Conservation (phyloP, 2,888 invertebrate genomes). For the Emesis furor region DNA sequence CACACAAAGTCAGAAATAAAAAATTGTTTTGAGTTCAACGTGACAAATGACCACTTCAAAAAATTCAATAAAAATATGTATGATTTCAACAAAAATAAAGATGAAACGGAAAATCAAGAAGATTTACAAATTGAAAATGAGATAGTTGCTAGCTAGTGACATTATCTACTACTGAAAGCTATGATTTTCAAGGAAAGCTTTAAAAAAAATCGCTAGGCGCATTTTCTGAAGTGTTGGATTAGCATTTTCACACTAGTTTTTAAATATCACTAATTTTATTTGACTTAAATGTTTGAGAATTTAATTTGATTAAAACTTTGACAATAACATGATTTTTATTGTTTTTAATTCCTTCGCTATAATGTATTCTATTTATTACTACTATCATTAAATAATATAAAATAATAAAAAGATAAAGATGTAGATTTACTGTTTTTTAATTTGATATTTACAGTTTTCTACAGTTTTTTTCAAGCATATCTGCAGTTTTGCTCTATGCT, state of each 20-base stretch:
- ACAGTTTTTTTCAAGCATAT: too few species aligned
- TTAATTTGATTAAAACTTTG: conserved; percentile 5
- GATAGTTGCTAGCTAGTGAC: conserved; percentile 4
- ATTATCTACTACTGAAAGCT: too few species aligned
- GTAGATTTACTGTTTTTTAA: too few species aligned
- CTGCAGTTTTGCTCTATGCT: too few species aligned
- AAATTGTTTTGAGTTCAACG: neutral
- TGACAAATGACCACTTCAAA: conserved; percentile 18
- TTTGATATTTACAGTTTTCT: too few species aligned
- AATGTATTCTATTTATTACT: neutral
- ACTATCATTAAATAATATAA: neutral
- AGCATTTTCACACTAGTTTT: too few species aligned
- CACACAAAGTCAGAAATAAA: conserved; percentile 5
- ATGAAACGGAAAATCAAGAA: conserved; percentile 9
- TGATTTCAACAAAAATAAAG: neutral
- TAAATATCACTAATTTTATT: too few species aligned
- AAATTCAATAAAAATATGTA: neutral
- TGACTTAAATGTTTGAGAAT: neutral
- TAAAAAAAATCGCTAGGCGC: too few species aligned
- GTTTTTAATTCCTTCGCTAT: neutral
- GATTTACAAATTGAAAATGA: conserved; percentile 18
- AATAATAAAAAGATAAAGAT: too few species aligned
- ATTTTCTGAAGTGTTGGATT: too few species aligned
- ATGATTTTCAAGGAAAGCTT: too few species aligned
- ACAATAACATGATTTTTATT: neutral